A percentile compares a stretch with the other conserved stretches of the same genome.
phyloP scores from a whole-genome alignment of 1,140 invertebrate genomes.

The Himalopsyche phryganea region DNA sequence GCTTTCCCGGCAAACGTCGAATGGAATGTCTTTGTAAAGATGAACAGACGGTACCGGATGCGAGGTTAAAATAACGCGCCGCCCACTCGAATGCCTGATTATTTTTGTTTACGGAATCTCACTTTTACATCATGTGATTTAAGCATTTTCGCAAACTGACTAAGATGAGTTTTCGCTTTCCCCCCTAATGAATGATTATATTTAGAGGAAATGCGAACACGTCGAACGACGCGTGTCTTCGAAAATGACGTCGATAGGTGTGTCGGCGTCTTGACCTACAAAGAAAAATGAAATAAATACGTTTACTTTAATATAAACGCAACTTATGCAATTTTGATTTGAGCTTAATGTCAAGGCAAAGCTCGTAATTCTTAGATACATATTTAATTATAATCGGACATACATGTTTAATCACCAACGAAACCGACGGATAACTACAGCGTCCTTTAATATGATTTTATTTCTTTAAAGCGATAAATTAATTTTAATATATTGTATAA shows the following conservation, averaged over 20 bases:
- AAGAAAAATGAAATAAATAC: not conserved
- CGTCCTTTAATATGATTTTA: too few relatives aligned
- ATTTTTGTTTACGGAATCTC: slow-evolving; percentile 31
- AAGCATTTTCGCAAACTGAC: slow-evolving; percentile 1
- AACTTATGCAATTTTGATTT: slow-evolving; percentile 1
- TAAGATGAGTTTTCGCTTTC: slow-evolving; percentile 19
- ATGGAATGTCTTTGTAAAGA: slow-evolving; percentile 1
- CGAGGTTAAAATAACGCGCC: slow-evolving; percentile 2
- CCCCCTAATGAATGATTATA: slow-evolving; percentile 18
- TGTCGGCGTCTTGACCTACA: slow-evolving; percentile 9
- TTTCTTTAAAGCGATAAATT: too few relatives aligned
- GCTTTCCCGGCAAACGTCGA: not conserved
- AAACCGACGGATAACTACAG: too few relatives aligned
- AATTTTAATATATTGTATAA: too few relatives aligned
- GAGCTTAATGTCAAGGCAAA: not conserved
- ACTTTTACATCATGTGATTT: slow-evolving; percentile 23
- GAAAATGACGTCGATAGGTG: slow-evolving; percentile 14
- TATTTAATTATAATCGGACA: too few relatives aligned
- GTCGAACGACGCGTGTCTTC: not conserved
- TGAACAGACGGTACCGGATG: slow-evolving; percentile 8
- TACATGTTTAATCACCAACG: too few relatives aligned
- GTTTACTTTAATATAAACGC: not conserved
- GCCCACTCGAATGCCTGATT: slow-evolving; percentile 29
- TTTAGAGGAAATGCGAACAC: slow-evolving; percentile 11
- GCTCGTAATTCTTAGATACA: not conserved